A percentile compares a stretch with the other conserved stretches of the same genome.
phyloP scores from a whole-genome alignment of 2,888 invertebrate species.

The Yponomeuta plumbellus region DNA sequence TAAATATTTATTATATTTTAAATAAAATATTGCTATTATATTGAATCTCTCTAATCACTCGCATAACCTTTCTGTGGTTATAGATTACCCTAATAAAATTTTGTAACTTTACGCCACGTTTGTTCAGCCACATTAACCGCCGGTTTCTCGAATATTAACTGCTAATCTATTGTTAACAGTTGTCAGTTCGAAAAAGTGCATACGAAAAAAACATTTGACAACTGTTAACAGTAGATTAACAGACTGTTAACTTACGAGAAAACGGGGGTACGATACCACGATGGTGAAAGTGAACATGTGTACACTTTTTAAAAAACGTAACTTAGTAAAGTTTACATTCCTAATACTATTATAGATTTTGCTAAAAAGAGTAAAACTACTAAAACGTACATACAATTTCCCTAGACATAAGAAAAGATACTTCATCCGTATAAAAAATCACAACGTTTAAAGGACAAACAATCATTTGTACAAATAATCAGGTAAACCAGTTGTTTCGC shows the following conservation, averaged over 20 bases:
- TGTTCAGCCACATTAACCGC: background rate
- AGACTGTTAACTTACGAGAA: no score
- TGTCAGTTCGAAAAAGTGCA: no score
- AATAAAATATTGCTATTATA: no score
- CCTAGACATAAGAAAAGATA: background rate
- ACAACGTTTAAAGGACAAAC: constrained; percentile 8
- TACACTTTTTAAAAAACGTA: background rate
- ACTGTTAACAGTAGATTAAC: no score
- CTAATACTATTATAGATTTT: background rate
- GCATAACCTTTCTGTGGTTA: background rate
- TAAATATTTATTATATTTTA: no score
- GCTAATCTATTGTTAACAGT: no score
- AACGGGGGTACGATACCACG: no score
- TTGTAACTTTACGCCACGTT: no score
- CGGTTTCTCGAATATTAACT: background rate
- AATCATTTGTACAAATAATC: constrained; percentile 12
- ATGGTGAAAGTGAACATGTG: no score
- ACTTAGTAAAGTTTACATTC: background rate
- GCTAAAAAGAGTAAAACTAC: background rate
- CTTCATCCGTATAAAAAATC: background rate
- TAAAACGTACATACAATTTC: background rate
- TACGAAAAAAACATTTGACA: no score
- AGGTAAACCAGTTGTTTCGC: constrained; percentile 2
- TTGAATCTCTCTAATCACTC: background rate
- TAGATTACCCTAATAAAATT: background rate